Evolutionary conservation across 2,113 vertebrate species (phyloP).

Genomic region (Carettochelys insculpta): DNA sequence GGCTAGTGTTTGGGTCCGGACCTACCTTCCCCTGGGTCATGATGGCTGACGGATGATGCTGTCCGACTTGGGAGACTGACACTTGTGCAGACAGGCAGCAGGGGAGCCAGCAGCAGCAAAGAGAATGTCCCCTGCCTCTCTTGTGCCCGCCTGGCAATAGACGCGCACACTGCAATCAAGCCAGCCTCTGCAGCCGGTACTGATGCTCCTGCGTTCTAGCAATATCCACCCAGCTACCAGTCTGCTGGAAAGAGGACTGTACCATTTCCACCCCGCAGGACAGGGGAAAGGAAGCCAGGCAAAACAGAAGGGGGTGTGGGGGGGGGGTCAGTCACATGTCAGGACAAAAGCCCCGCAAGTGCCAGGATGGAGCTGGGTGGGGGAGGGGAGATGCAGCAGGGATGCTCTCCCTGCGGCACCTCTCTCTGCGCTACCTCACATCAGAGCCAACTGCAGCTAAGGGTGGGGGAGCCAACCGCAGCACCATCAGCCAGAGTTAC

Average conservation of each 20-base stretch:
- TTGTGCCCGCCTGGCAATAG: not conserved
- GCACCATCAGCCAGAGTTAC: no score
- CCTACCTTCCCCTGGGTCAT: constrained; percentile 96
- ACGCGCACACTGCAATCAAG: not conserved
- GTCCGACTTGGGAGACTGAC: not conserved
- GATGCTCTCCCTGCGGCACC: not conserved
- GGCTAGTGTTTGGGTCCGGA: not conserved
- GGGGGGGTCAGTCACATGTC: not conserved
- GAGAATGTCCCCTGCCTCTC: fast-evolving
- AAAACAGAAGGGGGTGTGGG: not conserved
- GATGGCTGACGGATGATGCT: constrained; percentile 44
- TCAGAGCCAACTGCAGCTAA: fast-evolving
- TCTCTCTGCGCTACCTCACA: not conserved
- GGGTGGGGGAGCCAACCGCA: fast-evolving
- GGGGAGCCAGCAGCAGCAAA: no score
- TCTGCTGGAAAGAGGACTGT: constrained; percentile 56
- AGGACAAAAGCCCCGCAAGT: not conserved
- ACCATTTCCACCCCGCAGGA: constrained; percentile 62
- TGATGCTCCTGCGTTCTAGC: constrained; percentile 73
- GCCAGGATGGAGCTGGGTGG: not conserved
- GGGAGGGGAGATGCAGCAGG: fast-evolving
- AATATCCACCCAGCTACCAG: constrained; percentile 64
- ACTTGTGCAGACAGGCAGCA: not conserved
- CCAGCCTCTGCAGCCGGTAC: constrained; percentile 46
- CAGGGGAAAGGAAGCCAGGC: constrained; percentile 27